Conservation (phyloP, 2,113 vertebrate species). For the Micromys minutus region DNA sequence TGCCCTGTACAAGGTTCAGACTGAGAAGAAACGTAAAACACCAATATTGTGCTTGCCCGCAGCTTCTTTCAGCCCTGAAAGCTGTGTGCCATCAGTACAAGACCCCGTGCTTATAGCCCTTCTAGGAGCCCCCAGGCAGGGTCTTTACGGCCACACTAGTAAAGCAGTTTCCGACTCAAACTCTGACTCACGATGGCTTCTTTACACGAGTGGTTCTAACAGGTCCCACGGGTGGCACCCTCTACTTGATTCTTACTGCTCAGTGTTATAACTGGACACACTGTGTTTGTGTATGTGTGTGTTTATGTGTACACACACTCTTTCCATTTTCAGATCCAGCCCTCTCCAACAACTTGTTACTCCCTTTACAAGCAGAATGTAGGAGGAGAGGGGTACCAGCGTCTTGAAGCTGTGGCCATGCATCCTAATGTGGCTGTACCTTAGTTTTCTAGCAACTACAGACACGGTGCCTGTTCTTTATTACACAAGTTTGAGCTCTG, state of each 20-base stretch:
- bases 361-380: neutral
- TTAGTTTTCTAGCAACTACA: neutral
- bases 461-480: neutral
- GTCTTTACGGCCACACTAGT: slow-evolving; percentile 84
- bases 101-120: fast-evolving
- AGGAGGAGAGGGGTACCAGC: neutral
- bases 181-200: neutral
- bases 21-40: neutral
- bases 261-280: neutral
- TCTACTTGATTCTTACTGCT: neutral
- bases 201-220: no score
- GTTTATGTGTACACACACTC: no score
- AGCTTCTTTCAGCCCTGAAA: neutral
- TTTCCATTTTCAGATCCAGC: neutral
- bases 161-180: neutral
- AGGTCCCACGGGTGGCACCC: neutral
- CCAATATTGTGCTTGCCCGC: no score
- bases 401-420: neutral
- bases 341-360: no score
- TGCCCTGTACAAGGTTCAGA: neutral
- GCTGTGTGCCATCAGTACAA: no score
- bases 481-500: neutral
- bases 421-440: neutral
- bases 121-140: slow-evolving; percentile 72
- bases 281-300: no score